A percentile compares a stretch with the other conserved stretches of the same genome.
Conservation (phyloP, 37 sponge, comb jelly and placozoan genomes). For the Agelas oroides region DNA sequence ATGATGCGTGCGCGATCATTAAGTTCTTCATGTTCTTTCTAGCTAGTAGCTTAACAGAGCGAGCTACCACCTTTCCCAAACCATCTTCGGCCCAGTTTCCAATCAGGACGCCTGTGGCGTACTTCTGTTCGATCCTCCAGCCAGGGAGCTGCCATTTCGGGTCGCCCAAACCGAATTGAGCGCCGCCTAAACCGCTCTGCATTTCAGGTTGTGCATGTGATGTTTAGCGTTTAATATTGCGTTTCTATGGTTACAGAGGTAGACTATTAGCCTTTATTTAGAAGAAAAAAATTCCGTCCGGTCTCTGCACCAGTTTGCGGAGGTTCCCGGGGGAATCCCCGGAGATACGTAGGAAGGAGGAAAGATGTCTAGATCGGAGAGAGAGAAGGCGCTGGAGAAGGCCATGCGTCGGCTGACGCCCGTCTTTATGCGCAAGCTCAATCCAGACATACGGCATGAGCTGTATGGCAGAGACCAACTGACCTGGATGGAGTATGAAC, state of each 20-base stretch:
- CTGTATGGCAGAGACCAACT: constrained; percentile 51
- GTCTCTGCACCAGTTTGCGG: no score
- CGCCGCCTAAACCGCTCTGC: no score
- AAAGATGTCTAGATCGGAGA: constrained; percentile 10
- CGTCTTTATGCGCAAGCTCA: constrained; percentile 22
- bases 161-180: no score
- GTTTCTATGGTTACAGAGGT: no score
- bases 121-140: constrained; percentile 89
- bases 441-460: constrained; percentile 36
- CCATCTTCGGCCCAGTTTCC: constrained; percentile 95
- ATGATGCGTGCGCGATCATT: no score
- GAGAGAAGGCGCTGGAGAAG: constrained; percentile 43
- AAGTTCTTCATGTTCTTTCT: no score
- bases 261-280: no score
- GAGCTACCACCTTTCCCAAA: constrained; percentile 27
- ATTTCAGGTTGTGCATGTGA: no score
- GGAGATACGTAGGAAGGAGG: no score
- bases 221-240: no score
- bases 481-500: constrained; percentile 58
- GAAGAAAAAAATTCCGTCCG: no score
- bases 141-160: constrained; percentile 37
- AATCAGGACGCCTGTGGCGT: constrained; percentile 80
- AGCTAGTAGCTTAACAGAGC: not conserved
- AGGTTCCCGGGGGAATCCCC: no score
- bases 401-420: constrained; percentile 30